Conservation (phyloP, 2,888 invertebrate genomes). For the Capitulum mitella region DNA sequence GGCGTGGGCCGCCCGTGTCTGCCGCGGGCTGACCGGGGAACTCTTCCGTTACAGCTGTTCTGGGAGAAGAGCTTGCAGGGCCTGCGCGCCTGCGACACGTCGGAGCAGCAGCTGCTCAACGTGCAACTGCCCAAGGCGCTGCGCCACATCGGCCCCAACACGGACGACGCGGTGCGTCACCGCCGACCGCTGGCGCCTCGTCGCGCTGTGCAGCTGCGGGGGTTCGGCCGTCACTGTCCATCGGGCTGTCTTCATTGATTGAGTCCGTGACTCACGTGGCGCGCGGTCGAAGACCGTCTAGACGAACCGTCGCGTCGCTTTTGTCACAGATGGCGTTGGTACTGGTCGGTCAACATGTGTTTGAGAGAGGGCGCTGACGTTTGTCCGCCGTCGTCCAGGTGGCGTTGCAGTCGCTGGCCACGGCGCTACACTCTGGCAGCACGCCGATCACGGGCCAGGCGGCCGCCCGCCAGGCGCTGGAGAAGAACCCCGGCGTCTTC, state of each 20-base stretch:
- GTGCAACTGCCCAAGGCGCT: slow-evolving; percentile 34
- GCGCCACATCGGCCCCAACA: slow-evolving; percentile 35
- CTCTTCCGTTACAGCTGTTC: slow-evolving; percentile 47
- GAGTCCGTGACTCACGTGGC: too few species aligned
- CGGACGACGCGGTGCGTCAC: slow-evolving; percentile 40
- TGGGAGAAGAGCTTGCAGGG: slow-evolving; percentile 60
- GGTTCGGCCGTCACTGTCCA: slow-evolving; percentile 37
- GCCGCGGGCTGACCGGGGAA: background rate
- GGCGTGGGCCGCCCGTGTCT: background rate
- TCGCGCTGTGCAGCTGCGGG: slow-evolving; percentile 58
- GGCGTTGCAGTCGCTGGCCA: slow-evolving; percentile 74
- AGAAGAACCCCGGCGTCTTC: slow-evolving; percentile 88
- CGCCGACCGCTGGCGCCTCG: slow-evolving; percentile 89
- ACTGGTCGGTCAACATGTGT: too few species aligned
- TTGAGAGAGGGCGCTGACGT: slow-evolving; percentile 33
- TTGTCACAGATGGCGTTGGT: too few species aligned
- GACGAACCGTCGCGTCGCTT: too few species aligned
- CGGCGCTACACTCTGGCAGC: slow-evolving; percentile 83
- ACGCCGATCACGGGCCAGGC: slow-evolving; percentile 88
- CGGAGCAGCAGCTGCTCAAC: slow-evolving; percentile 64
- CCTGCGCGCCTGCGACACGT: slow-evolving; percentile 77
- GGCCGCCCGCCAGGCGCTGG: slow-evolving; percentile 67
- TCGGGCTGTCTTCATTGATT: too few species aligned
- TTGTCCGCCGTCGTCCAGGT: slow-evolving; percentile 39
- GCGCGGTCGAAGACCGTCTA: too few species aligned